Base-by-base conservation (phyloP, 2,888 invertebrate genomes). In the Drosophila nigricruria region DNA sequence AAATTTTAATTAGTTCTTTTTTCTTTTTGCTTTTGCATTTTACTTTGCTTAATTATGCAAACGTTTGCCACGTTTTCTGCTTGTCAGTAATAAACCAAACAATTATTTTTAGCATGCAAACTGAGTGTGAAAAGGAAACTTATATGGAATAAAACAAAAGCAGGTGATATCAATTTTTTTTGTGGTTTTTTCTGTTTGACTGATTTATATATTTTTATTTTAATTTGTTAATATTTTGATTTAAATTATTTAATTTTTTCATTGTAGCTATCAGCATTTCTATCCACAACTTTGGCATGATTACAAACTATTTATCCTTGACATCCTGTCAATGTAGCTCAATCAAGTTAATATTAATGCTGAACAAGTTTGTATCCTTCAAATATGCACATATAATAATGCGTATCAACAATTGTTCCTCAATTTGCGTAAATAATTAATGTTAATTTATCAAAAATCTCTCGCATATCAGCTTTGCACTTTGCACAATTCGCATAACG, bases 1-100 rank as follows among this genome's bases (percentile, higher is more conserved):
- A 68, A 73, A 82, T 85, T 88, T 80, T 77, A 88, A 84, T 83
- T 84, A 77, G 74, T 81, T 79, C 71, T 63, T 69, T 69, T 72
- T 53, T 6, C 50, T 23, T 25, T 25, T 18, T 34, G 4, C 34
- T 50, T 16, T 20, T 34, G 8, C 3, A 9, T 50, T 38, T 53
- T 23, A 40, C 60, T 60, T 81, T 50, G 49, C 63, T 65, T 69
- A 75, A 83, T 81, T 83, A 81, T 69, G 81, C 69, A 74, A 67
- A 72, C 53, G 53, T 45, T 56, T 45, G 34, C 56, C 47, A 59
- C 43, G 43, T 40, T 52, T 9, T 20, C 9, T 56, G 43, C 54
- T 53, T 53, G 68, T 30, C 58, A 71, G 62, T 50, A 67, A 71
- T 68, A 85, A 82, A 70, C 69, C 61, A 71, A 64, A 57, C 36